phyloP scores from a whole-genome alignment of 2,888 invertebrate genomes.

The Atethmia centrago region DNA sequence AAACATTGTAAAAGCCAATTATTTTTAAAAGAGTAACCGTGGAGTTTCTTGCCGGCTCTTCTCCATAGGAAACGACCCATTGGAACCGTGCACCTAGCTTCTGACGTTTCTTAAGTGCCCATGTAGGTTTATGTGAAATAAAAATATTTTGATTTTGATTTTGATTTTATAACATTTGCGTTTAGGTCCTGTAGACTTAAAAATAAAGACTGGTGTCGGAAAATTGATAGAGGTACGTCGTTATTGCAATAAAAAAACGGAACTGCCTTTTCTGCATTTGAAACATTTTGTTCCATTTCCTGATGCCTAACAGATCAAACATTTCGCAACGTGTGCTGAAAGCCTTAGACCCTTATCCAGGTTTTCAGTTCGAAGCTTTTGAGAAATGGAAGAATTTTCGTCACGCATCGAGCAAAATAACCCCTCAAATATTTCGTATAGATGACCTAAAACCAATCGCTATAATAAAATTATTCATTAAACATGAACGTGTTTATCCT shows the following conservation, averaged over 20 bases:
- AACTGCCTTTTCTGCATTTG: not conserved
- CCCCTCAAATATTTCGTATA: not conserved
- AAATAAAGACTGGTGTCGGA: too few relatives aligned
- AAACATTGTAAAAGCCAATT: too few relatives aligned
- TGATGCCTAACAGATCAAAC: not conserved
- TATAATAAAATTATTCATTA: conserved; percentile 40
- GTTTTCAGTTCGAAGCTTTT: not conserved
- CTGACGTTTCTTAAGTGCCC: too few relatives aligned
- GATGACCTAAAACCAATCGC: conserved; percentile 1
- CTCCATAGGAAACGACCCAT: too few relatives aligned
- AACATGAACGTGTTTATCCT: conserved; percentile 44
- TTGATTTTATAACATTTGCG: too few relatives aligned
- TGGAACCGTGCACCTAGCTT: too few relatives aligned
- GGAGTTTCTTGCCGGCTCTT: too few relatives aligned
- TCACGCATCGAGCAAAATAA: not conserved
- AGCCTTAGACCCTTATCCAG: not conserved
- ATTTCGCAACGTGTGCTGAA: conserved; percentile 1
- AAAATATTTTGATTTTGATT: too few relatives aligned
- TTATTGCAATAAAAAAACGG: not conserved
- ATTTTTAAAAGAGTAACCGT: too few relatives aligned
- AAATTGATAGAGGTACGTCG: not conserved
- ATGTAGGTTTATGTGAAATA: too few relatives aligned
- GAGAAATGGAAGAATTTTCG: conserved; percentile 1
- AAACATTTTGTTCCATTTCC: not conserved
- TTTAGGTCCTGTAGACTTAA: too few relatives aligned